Evolutionary conservation across 2,888 invertebrate genomes (phyloP).

Genomic region (Eupithecia tripunctaria): DNA sequence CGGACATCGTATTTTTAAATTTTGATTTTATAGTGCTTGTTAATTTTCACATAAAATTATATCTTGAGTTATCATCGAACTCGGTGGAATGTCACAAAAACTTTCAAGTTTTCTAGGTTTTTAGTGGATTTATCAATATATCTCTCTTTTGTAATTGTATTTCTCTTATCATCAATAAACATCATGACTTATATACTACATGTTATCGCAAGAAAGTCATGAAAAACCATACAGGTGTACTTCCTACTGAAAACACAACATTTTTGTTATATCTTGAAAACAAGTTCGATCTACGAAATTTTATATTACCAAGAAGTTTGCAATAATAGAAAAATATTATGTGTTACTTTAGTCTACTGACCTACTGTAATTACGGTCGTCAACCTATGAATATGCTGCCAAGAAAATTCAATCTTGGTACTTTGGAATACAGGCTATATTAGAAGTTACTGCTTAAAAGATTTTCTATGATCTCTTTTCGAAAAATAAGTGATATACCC

Average conservation of each 20-base stretch:
- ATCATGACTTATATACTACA: too few relatives aligned
- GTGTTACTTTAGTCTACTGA: slow-evolving; percentile 49
- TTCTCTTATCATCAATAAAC: too few relatives aligned
- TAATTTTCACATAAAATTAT: background rate
- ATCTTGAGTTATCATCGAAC: background rate
- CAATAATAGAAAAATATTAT: slow-evolving; percentile 40
- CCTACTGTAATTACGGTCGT: slow-evolving; percentile 46
- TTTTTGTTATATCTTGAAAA: background rate
- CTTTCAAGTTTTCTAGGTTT: background rate
- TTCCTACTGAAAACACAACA: background rate
- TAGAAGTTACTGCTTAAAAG: background rate
- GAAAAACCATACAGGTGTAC: background rate
- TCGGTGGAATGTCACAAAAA: background rate
- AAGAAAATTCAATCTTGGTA: slow-evolving; percentile 3
- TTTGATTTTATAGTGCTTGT: background rate
- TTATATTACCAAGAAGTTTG: slow-evolving; percentile 12
- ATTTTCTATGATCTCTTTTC: background rate
- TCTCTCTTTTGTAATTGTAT: too few relatives aligned
- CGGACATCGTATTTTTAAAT: background rate
- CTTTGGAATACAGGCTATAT: slow-evolving; percentile 1
- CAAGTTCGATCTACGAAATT: background rate
- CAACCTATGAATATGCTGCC: slow-evolving; percentile 42
- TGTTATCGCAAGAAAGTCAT: background rate
- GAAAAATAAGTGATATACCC: background rate
- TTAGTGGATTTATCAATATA: background rate